A percentile compares a stretch with the other conserved stretches of the same genome.
Evolutionary conservation across 2,797 vertebrate species (phyloP).

Genomic region (Acipenser ruthenus): DNA sequence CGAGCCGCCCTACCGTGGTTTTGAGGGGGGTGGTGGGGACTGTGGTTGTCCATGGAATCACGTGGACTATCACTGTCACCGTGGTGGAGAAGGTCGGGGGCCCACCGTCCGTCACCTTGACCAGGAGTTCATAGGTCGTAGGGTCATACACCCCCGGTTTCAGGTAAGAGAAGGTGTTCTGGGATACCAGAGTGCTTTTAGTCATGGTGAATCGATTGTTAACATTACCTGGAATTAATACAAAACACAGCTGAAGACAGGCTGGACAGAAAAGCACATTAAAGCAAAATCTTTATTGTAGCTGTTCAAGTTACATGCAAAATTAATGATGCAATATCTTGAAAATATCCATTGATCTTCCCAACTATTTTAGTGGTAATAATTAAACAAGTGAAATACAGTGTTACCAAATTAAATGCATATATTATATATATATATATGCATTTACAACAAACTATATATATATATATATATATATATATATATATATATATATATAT

Average conservation of each 20-base stretch:
- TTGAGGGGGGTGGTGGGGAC: slow-evolving; percentile 27
- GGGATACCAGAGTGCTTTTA: slow-evolving; percentile 19
- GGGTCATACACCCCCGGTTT: slow-evolving; percentile 26
- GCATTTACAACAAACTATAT: no score
- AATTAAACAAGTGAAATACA: no score
- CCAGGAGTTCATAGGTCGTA: slow-evolving; percentile 33
- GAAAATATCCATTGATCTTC: no score
- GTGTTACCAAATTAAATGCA: no score
- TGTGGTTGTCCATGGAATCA: slow-evolving; percentile 40
- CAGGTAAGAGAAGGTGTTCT: slow-evolving; percentile 12
- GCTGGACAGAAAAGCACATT: no score
- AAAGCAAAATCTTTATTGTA: not conserved
- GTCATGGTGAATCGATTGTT: slow-evolving; percentile 36
- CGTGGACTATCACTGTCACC: slow-evolving; percentile 35
- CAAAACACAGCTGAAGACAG: not conserved
- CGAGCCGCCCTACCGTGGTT: not conserved
- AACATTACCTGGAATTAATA: slow-evolving; percentile 37
- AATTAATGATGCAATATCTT: not conserved
- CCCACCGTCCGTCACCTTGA: slow-evolving; percentile 35
- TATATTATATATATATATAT: no score
- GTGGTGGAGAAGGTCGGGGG: slow-evolving; percentile 37
- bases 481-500: no score
- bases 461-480: no score
- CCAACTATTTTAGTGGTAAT: no score
- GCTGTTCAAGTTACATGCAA: not conserved